These are phyloP conservation scores for Actinopyga echinites DNA, from an alignment of 53 echinoderm and acorn worm species.

Conservation along the genomic window DNA sequence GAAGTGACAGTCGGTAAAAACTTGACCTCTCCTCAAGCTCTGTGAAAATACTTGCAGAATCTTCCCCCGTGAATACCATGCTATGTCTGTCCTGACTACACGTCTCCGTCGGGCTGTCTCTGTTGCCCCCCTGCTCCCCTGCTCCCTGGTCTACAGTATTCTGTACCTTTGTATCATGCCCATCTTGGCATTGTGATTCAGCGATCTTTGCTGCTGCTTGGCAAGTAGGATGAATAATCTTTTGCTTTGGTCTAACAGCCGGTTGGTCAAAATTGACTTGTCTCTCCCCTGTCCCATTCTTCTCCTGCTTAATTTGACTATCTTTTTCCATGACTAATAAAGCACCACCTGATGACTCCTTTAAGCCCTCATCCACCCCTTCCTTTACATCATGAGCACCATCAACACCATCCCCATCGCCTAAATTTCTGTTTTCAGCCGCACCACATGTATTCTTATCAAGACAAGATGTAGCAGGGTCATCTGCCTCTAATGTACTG, in stretches of 20 bases:
- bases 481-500: too few relatives aligned
- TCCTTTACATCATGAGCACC: neutral
- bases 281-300: neutral
- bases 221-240: too few relatives aligned
- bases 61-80: neutral
- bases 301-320: too few relatives aligned
- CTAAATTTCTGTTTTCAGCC: neutral
- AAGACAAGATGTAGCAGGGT: neutral
- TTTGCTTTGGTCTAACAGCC: constrained; percentile 15
- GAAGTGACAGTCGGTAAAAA: constrained; percentile 24
- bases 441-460: neutral
- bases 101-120: neutral
- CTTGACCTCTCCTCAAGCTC: constrained; percentile 12
- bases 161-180: too few relatives aligned
- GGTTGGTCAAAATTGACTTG: neutral
- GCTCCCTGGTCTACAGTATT: neutral
- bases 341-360: neutral
- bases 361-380: neutral
- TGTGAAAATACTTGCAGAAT: neutral
- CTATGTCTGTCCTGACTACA: neutral
- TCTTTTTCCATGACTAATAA: neutral
- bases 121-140: neutral
- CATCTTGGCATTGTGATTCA: neutral
- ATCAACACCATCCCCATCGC: neutral
- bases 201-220: neutral